These are phyloP conservation scores for Geococcyx californianus DNA, from an alignment of 2,113 vertebrate species.

Conservation along the genomic window DNA sequence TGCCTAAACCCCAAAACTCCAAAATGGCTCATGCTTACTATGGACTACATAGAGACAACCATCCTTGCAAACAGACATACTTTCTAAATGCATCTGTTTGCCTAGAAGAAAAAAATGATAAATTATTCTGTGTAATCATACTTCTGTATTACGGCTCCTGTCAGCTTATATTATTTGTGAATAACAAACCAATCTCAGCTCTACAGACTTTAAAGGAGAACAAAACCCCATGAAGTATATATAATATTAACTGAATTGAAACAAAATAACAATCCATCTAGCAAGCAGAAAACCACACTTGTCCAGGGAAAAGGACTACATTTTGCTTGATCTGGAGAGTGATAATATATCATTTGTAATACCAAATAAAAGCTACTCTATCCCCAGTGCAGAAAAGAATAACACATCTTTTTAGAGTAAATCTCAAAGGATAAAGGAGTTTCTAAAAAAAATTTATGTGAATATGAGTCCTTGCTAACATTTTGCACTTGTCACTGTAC, in stretches of 20 bases:
- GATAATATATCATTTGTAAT: background rate
- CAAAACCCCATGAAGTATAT: background rate
- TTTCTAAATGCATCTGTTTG: background rate
- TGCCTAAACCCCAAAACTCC: background rate
- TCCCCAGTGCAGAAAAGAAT: background rate
- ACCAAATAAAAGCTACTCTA: background rate
- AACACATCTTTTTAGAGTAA: background rate
- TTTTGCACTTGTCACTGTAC: background rate
- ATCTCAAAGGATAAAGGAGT: background rate
- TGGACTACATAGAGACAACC: background rate
- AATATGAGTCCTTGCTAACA: background rate
- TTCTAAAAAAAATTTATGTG: background rate
- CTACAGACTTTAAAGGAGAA: background rate
- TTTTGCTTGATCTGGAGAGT: background rate
- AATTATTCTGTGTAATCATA: constrained; percentile 51
- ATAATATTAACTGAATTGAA: background rate
- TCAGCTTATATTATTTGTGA: background rate
- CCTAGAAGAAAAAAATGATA: constrained; percentile 19
- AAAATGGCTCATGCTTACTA: background rate
- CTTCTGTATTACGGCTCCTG: background rate
- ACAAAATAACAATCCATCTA: background rate
- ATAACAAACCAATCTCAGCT: constrained; percentile 7
- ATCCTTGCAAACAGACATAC: background rate
- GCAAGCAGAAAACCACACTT: background rate
- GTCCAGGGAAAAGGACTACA: background rate